A percentile compares a stretch with the other conserved stretches of the same genome.
Evolutionary conservation across 2,113 vertebrate genomes (phyloP).

Genomic region (Amphiprion percula): DNA sequence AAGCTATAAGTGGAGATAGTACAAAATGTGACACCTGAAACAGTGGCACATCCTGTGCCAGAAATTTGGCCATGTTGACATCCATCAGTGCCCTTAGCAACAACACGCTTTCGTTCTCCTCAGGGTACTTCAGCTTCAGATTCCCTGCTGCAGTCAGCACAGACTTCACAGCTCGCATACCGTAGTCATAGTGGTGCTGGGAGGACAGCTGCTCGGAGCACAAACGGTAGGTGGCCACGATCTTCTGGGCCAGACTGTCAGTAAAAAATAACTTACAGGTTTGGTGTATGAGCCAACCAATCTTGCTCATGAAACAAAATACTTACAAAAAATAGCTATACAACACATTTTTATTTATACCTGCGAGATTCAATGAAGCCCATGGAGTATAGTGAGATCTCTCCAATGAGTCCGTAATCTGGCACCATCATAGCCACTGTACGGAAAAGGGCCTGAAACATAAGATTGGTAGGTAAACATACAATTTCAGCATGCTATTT

Average conservation of each 20-base stretch:
- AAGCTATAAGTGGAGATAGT: background rate
- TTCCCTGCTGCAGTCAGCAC: constrained; percentile 95
- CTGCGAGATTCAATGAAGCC: constrained; percentile 95
- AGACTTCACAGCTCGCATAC: constrained; percentile 95
- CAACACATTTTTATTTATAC: constrained; percentile 69
- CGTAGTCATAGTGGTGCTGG: constrained; percentile 94
- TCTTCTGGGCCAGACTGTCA: constrained; percentile 92
- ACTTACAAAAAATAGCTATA: background rate
- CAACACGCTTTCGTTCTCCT: constrained; percentile 89
- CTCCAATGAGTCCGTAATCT: constrained; percentile 94
- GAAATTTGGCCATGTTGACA: constrained; percentile 95
- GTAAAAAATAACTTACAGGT: background rate
- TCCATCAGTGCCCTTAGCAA: constrained; percentile 91
- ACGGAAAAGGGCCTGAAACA: constrained; percentile 90
- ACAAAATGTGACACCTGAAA: constrained; percentile 87
- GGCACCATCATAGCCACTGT: constrained; percentile 98
- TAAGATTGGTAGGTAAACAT: constrained; percentile 24
- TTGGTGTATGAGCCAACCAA: background rate
- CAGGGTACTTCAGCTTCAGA: constrained; percentile 92
- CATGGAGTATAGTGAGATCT: constrained; percentile 97
- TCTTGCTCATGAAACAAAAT: background rate
- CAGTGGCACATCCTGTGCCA: constrained; percentile 92
- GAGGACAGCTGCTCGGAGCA: constrained; percentile 96
- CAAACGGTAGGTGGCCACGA: constrained; percentile 94
- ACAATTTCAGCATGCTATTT: background rate